Percentiles rank a stretch among this genome's conserved stretches.
Evolutionary conservation across 2,888 invertebrate species (phyloP).

Genomic region (Aphrophora alni): DNA sequence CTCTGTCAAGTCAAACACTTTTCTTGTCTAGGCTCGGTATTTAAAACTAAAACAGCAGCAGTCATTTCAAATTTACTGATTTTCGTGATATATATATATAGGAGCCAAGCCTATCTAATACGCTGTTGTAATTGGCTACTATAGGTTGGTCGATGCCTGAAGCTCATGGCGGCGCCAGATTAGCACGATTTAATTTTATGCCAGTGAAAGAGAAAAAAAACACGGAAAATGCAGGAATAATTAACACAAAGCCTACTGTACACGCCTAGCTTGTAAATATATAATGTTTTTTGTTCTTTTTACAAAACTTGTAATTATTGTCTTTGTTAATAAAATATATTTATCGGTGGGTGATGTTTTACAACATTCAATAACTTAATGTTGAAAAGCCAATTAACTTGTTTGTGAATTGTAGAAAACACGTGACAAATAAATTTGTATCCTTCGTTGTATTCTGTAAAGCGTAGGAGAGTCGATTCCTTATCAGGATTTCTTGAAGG

Average conservation of each 20-base stretch:
- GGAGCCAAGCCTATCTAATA: neutral
- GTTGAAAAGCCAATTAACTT: neutral
- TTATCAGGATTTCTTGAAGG: too few species aligned
- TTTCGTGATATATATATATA: neutral
- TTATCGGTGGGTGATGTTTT: neutral
- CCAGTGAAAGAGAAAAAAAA: neutral
- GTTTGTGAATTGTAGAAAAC: neutral
- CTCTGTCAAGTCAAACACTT: too few species aligned
- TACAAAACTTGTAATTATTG: neutral
- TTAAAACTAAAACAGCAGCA: too few species aligned
- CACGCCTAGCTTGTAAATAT: too few species aligned
- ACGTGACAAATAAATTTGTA: neutral
- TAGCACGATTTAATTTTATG: neutral
- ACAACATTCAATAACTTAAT: neutral
- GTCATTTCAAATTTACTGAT: too few species aligned
- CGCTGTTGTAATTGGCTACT: neutral
- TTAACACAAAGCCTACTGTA: too few species aligned
- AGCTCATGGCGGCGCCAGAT: neutral
- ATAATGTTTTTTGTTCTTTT: too few species aligned
- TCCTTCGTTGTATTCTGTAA: too few species aligned
- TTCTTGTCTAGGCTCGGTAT: too few species aligned
- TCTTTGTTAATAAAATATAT: neutral
- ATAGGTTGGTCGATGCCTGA: neutral
- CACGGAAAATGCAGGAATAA: neutral
- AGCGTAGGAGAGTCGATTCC: too few species aligned